phyloP scores from a whole-genome alignment of 2,888 invertebrate species.

The Lucinisca nassula region DNA sequence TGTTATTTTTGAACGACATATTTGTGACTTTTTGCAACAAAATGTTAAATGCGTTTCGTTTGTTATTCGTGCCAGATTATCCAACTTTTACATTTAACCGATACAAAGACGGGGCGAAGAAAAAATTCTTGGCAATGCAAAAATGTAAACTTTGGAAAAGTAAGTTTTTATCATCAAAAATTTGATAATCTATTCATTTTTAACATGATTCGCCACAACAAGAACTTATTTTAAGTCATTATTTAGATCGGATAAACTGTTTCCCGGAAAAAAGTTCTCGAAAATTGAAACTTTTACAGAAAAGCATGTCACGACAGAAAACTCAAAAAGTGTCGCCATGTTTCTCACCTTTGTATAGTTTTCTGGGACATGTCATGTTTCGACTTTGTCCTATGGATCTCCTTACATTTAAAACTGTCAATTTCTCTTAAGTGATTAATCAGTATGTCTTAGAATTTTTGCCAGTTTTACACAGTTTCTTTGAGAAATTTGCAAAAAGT shows the following conservation, averaged over 20 bases:
- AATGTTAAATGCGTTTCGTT: background rate
- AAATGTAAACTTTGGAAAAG: conserved; percentile 16
- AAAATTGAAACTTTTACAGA: background rate
- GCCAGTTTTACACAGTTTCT: too few relatives aligned
- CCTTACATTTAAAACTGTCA: too few relatives aligned
- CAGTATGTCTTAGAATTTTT: too few relatives aligned
- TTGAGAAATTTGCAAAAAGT: too few relatives aligned
- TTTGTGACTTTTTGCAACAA: too few relatives aligned
- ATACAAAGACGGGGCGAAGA: conserved; percentile 41
- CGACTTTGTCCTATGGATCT: too few relatives aligned
- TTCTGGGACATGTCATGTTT: background rate
- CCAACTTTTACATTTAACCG: background rate
- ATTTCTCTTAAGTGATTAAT: too few relatives aligned
- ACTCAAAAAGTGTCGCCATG: background rate
- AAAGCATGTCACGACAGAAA: conserved; percentile 9
- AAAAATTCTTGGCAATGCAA: conserved; percentile 62
- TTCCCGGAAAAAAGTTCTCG: conserved; percentile 1
- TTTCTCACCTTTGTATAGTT: background rate
- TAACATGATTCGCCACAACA: too few relatives aligned
- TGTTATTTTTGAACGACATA: too few relatives aligned
- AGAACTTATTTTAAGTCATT: background rate
- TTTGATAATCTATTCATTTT: too few relatives aligned
- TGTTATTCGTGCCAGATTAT: background rate
- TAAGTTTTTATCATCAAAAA: background rate
- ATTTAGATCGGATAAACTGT: background rate